Percentiles rank a stretch among this genome's conserved stretches.
Conservation (phyloP, 2,797 vertebrate genomes). For the Gobionotothen gibberifrons region DNA sequence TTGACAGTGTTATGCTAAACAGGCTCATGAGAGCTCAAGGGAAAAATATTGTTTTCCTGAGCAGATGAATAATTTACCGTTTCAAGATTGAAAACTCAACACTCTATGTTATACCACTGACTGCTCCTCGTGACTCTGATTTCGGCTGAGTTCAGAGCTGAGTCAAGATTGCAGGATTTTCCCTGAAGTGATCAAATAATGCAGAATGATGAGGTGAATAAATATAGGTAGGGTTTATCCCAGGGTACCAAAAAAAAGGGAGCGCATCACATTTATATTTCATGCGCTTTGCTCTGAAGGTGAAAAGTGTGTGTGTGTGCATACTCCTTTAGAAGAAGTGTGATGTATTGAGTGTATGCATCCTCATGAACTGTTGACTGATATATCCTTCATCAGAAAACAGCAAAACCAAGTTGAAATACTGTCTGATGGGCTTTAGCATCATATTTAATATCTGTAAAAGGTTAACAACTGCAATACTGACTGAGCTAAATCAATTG, state of each 20-base stretch:
- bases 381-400: slow-evolving; percentile 5
- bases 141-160: slow-evolving; percentile 42
- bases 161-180: slow-evolving; percentile 50
- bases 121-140: slow-evolving; percentile 43
- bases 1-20: slow-evolving; percentile 56
- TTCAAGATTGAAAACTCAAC: slow-evolving; percentile 49
- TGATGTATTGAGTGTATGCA: slow-evolving; percentile 10
- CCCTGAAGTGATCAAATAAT: slow-evolving; percentile 61
- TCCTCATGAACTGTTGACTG: slow-evolving; percentile 7
- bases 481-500: neutral
- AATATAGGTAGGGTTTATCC: slow-evolving; percentile 47
- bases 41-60: slow-evolving; percentile 56
- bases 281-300: slow-evolving; percentile 26
- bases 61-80: slow-evolving; percentile 65
- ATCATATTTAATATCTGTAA: neutral
- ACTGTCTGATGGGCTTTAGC: neutral
- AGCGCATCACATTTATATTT: slow-evolving; percentile 55
- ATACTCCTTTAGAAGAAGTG: slow-evolving; percentile 18
- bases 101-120: slow-evolving; percentile 36
- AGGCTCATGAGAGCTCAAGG: slow-evolving; percentile 40
- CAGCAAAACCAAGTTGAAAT: neutral
- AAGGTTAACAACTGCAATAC: neutral
- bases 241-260: slow-evolving; percentile 28
- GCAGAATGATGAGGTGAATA: slow-evolving; percentile 51
- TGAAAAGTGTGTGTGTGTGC: neutral